Conservation (phyloP, 2,113 vertebrate species). For the Poeciliopsis turrubarensis region DNA sequence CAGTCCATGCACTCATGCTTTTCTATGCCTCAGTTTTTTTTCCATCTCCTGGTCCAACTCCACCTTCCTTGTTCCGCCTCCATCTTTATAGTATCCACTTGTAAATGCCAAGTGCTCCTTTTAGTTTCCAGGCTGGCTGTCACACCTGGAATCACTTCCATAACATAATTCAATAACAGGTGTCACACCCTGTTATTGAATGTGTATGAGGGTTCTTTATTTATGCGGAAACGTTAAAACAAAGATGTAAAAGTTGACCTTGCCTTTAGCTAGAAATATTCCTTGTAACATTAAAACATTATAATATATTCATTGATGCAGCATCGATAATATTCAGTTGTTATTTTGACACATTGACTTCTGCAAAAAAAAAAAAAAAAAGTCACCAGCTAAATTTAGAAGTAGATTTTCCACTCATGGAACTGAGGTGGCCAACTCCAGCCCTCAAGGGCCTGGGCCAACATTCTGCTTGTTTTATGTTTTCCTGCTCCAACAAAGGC, state of each 20-base stretch:
- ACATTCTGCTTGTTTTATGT: too few species aligned
- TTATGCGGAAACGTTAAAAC: background rate
- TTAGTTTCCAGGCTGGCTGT: too few species aligned
- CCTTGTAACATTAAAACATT: background rate
- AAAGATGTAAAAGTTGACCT: background rate
- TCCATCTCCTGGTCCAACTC: constrained; percentile 5
- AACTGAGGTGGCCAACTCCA: too few species aligned
- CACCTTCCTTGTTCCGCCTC: constrained; percentile 21
- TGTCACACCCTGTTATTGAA: constrained; percentile 21
- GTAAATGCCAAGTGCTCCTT: background rate
- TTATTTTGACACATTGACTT: background rate
- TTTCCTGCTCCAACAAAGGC: too few species aligned
- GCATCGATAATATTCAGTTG: background rate
- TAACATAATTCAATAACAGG: too few species aligned
- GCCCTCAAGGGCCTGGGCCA: too few species aligned
- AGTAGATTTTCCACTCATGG: background rate
- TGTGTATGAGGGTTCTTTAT: background rate
- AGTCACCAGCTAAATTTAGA: background rate
- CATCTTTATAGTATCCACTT: constrained; percentile 38
- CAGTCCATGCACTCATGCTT: constrained; percentile 48
- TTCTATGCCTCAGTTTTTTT: constrained; percentile 8
- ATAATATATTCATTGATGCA: background rate
- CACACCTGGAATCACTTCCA: too few species aligned
- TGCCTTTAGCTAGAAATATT: background rate
- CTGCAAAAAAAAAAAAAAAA: background rate